Evolutionary conservation across 2,797 vertebrate genomes (phyloP), one percentile per base, ranked within the genome.

Genomic region (Alca torda): DNA sequence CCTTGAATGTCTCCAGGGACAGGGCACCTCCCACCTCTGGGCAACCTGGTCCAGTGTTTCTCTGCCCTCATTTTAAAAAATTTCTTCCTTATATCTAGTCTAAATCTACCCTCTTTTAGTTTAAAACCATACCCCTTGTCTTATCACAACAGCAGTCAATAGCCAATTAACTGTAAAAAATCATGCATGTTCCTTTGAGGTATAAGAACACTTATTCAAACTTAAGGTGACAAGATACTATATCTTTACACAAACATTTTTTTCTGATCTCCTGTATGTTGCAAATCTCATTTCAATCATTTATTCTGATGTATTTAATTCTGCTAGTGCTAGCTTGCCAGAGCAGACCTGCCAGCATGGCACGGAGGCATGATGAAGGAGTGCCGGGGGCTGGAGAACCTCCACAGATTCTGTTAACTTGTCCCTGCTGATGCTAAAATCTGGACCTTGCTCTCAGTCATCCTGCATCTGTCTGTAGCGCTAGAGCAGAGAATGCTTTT

Each of bases 341-440:
- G 53, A 48, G 35, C 41, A 84, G 25, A 19, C 7, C n/a, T 76
- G 23, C 31, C 63, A 86, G 73, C 53, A 56, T 1, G 5, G 17
- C 7, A 80, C 1, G 0, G 13, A 72, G 11, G 5, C 0, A 0
- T 51, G 39, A 91, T 10, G 28, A 63, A 78, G 28, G 67, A 87
- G 2, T 41, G 11, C 33, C 63, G 16, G 14, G 7, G 17, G 15
- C 33, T 65, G 35, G 21, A 85, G 33, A 88, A 51, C 30, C 11
- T 56, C 43, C 65, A 77, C 30, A 1, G 3, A 33, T 53, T 88
- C 48, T 31, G 33, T 4, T 56, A 78, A 60, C 19, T 37, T 12
- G 1, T 35, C 31, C 50, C 33, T 50, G 26, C 45, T 67, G 28
- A 45, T 50, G 25, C 10, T 78, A 75, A 80, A 90, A 64, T 37